These are phyloP conservation scores for Paramisgurnus dabryanus DNA, from an alignment of 2,113 vertebrate genomes.

Conservation along the genomic window DNA sequence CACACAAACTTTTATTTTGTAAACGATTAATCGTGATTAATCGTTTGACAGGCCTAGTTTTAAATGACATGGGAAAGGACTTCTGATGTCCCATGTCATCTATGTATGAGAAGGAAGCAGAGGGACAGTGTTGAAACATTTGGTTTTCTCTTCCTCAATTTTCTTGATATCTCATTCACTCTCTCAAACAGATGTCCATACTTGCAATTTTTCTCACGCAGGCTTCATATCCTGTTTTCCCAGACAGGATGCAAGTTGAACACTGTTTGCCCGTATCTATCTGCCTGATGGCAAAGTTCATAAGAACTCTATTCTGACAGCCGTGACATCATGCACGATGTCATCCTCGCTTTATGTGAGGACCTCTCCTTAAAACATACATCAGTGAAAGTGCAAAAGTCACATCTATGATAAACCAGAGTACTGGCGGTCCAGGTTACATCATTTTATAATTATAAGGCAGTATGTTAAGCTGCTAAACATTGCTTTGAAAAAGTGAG, in stretches of 20 bases:
- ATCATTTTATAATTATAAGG: too few species aligned
- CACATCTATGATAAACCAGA: not conserved
- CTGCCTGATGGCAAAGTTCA: not conserved
- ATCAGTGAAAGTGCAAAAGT: not conserved
- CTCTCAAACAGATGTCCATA: not conserved
- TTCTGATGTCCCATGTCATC: not conserved
- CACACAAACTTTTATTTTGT: too few species aligned
- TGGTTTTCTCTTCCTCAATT: not conserved
- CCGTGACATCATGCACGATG: too few species aligned
- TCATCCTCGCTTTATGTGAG: not conserved
- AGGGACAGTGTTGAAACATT: not conserved
- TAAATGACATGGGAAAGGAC: too few species aligned
- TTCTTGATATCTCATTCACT: not conserved
- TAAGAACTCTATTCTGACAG: not conserved
- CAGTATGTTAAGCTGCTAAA: too few species aligned
- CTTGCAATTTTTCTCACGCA: not conserved
- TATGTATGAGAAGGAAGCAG: not conserved
- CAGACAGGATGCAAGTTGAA: not conserved
- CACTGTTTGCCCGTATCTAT: not conserved
- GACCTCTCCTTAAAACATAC: not conserved
- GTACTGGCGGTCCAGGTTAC: not conserved
- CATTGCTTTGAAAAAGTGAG: too few species aligned
- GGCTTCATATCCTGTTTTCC: constrained; percentile 9
- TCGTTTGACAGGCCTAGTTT: too few species aligned
- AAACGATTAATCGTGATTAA: too few species aligned